A percentile compares a stretch with the other conserved stretches of the same genome.
phyloP scores from a whole-genome alignment of 2,888 invertebrate genomes.

The Thymelicus sylvestris region DNA sequence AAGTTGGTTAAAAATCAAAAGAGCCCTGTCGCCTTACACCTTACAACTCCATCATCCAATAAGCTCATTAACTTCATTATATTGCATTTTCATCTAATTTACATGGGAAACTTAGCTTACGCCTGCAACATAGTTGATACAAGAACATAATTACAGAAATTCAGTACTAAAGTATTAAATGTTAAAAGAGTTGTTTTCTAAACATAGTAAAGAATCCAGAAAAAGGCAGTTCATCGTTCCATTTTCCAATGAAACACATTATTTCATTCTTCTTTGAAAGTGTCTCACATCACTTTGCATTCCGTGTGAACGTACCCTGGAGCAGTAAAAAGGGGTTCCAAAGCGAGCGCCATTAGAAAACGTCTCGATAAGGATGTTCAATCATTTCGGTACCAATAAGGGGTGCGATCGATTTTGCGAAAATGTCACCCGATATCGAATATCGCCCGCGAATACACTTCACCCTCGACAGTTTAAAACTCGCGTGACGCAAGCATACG shows the following conservation, averaged over 20 bases:
- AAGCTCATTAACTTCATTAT: too few species aligned
- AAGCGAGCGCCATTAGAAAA: conserved; percentile 83
- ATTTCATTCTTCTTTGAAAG: neutral
- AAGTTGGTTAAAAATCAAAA: too few species aligned
- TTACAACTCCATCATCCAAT: too few species aligned
- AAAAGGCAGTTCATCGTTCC: too few species aligned
- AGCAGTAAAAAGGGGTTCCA: conserved; percentile 77
- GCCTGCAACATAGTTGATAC: too few species aligned
- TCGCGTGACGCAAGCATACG: conserved; percentile 16
- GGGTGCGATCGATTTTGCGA: conserved; percentile 82
- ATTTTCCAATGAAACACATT: neutral
- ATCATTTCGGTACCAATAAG: conserved; percentile 84
- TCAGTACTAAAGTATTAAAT: too few species aligned
- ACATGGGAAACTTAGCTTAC: too few species aligned
- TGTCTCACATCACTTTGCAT: conserved; percentile 38
- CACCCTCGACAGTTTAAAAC: conserved; percentile 43
- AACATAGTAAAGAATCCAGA: too few species aligned
- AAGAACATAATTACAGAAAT: too few species aligned
- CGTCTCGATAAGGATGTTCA: conserved; percentile 84
- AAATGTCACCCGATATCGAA: conserved; percentile 79
- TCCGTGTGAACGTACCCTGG: conserved; percentile 61
- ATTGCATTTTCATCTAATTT: too few species aligned
- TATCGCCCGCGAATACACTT: conserved; percentile 56
- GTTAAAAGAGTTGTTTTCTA: too few species aligned
- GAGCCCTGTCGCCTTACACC: too few species aligned